Conservation (phyloP, 2,888 invertebrate species). For the Lissocephala sabroskyi region DNA sequence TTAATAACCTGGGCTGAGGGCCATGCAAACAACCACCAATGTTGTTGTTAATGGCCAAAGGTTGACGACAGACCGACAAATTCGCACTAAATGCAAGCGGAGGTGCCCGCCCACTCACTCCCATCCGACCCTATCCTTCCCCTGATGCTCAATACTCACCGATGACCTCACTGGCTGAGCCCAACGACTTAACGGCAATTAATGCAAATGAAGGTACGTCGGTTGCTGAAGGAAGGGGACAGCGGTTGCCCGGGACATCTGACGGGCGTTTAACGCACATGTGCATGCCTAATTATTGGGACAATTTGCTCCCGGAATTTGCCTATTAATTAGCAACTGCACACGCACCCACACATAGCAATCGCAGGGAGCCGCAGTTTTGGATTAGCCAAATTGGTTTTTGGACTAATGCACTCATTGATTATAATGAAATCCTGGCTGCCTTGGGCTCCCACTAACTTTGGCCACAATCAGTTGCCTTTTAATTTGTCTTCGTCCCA, state of each 20-base stretch:
- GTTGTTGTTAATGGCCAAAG: slow-evolving; percentile 48
- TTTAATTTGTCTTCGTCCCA: slow-evolving; percentile 53
- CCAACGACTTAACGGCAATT: slow-evolving; percentile 52
- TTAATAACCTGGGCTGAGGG: slow-evolving; percentile 30
- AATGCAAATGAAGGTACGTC: slow-evolving; percentile 58
- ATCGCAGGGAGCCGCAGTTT: slow-evolving; percentile 25
- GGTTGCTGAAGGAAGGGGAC: background rate
- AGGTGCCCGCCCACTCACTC: slow-evolving; percentile 4
- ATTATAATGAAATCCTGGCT: slow-evolving; percentile 58
- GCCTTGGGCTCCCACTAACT: slow-evolving; percentile 4
- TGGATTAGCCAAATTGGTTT: slow-evolving; percentile 35
- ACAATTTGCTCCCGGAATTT: slow-evolving; percentile 60
- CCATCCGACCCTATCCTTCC: no score
- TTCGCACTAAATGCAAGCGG: slow-evolving; percentile 49
- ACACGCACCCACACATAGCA: slow-evolving; percentile 19
- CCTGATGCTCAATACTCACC: no score
- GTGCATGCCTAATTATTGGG: slow-evolving; percentile 61
- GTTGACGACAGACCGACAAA: slow-evolving; percentile 28
- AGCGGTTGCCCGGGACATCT: no score
- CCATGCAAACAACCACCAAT: background rate
- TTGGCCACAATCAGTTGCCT: slow-evolving; percentile 12
- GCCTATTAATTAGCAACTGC: slow-evolving; percentile 60
- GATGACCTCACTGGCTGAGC: no score
- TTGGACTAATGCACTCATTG: slow-evolving; percentile 55
- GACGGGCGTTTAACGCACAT: slow-evolving; percentile 41